Percentiles rank a stretch among this genome's conserved stretches.
Conservation (phyloP, 2,888 invertebrate species). For the Luffia ferchaultella region DNA sequence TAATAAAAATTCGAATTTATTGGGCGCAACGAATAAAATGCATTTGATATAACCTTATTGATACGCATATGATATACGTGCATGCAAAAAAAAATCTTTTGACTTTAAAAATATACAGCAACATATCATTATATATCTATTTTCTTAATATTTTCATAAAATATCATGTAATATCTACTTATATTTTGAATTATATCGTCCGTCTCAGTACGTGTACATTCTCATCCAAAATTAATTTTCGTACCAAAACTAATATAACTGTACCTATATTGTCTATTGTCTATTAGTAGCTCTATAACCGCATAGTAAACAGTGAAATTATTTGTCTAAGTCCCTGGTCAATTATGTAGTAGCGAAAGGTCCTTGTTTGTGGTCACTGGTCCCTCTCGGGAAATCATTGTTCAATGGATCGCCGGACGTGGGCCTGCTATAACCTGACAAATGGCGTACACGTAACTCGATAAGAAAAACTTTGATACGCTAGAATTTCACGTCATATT, state of each 20-base stretch:
- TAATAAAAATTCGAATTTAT: too few relatives aligned
- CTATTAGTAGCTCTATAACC: neutral
- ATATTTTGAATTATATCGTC: neutral
- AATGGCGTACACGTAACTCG: neutral
- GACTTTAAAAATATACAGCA: neutral
- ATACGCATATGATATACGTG: too few relatives aligned
- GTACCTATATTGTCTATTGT: neutral
- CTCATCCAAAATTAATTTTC: neutral
- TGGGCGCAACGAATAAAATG: too few relatives aligned
- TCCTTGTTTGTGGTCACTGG: slow-evolving; percentile 33
- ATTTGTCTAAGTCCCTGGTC: neutral
- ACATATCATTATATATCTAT: neutral
- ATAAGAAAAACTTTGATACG: neutral
- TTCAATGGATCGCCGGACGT: slow-evolving; percentile 21
- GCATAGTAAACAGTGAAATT: neutral
- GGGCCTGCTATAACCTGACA: neutral
- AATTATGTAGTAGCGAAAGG: neutral
- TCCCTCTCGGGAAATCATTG: slow-evolving; percentile 43
- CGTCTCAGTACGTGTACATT: neutral
- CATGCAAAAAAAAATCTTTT: too few relatives aligned
- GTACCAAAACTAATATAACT: neutral
- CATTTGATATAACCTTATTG: too few relatives aligned
- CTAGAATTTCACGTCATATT: too few relatives aligned
- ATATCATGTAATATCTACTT: neutral
- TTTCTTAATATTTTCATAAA: neutral